These are phyloP conservation scores for Drosophila pandora DNA, from an alignment of 1,140 invertebrate species.

Conservation along the genomic window DNA sequence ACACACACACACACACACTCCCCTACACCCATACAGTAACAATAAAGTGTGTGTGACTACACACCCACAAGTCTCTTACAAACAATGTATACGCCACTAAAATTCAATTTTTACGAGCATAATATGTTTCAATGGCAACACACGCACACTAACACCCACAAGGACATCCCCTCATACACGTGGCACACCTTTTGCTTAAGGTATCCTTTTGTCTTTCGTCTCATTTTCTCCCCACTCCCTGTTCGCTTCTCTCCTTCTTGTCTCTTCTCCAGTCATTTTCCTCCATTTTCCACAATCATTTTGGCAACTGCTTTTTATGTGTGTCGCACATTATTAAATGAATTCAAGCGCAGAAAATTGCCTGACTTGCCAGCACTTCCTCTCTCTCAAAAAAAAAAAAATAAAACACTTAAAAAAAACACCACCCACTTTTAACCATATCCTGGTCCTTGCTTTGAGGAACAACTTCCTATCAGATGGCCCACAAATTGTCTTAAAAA, in stretches of 20 bases:
- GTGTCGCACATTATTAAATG: constrained; percentile 80
- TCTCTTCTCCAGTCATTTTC: not conserved
- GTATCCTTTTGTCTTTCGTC: constrained; percentile 6
- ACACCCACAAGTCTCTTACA: constrained; percentile 9
- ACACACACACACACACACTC: constrained; percentile 19
- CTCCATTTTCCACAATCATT: constrained; percentile 58
- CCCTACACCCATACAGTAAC: constrained; percentile 20
- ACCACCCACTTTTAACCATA: not conserved
- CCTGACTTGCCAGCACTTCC: constrained; percentile 9
- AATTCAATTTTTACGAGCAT: constrained; percentile 81
- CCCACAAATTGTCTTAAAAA: constrained; percentile 55
- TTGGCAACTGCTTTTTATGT: constrained; percentile 78
- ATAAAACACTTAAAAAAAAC: constrained; percentile 1
- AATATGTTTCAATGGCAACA: constrained; percentile 81
- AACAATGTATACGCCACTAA: constrained; percentile 67
- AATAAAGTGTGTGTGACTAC: constrained; percentile 67
- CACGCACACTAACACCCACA: constrained; percentile 33
- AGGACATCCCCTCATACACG: constrained; percentile 1
- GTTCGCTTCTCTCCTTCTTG: not conserved
- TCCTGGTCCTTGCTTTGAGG: no score
- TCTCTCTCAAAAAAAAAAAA: not conserved
- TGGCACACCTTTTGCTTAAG: constrained; percentile 9
- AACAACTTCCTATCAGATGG: constrained; percentile 55
- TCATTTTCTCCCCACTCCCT: constrained; percentile 12
- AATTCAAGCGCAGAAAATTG: constrained; percentile 77